phyloP scores from a whole-genome alignment of 2,113 vertebrate species.

The Chinchilla lanigera region DNA sequence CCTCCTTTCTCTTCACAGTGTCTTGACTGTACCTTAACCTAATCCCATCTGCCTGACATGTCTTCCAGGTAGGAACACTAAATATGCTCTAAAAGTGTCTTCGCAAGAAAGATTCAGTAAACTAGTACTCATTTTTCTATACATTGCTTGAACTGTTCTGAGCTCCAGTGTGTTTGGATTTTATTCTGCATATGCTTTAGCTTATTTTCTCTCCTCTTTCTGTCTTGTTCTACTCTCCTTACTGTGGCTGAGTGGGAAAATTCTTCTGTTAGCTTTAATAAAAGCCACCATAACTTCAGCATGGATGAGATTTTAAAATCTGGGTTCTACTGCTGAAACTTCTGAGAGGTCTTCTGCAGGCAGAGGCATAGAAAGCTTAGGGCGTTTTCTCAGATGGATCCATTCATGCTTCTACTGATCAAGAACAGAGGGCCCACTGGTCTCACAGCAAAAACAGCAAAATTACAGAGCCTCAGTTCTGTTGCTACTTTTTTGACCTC shows the following conservation, averaged over 20 bases:
- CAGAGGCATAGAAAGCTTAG: neutral
- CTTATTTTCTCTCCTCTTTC: neutral
- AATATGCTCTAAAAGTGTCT: neutral
- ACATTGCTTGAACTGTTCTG: neutral
- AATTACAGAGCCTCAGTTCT: neutral
- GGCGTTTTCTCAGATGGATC: neutral
- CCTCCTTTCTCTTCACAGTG: neutral
- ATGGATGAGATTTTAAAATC: neutral
- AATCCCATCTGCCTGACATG: neutral
- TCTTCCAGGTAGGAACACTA: neutral
- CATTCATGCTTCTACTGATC: neutral
- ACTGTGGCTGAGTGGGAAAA: neutral
- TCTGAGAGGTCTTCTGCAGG: neutral
- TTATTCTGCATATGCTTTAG: neutral
- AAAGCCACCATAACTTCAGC: neutral
- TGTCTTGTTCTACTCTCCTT: neutral
- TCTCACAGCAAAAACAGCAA: neutral
- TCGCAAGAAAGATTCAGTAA: neutral
- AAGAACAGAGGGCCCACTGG: neutral
- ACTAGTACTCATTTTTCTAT: neutral
- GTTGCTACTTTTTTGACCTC: neutral
- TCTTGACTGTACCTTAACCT: neutral
- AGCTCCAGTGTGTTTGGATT: neutral
- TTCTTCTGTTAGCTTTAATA: neutral
- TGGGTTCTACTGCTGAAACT: neutral